Base-by-base conservation (phyloP, 2,113 vertebrate species). In the Archilochus colubris region DNA sequence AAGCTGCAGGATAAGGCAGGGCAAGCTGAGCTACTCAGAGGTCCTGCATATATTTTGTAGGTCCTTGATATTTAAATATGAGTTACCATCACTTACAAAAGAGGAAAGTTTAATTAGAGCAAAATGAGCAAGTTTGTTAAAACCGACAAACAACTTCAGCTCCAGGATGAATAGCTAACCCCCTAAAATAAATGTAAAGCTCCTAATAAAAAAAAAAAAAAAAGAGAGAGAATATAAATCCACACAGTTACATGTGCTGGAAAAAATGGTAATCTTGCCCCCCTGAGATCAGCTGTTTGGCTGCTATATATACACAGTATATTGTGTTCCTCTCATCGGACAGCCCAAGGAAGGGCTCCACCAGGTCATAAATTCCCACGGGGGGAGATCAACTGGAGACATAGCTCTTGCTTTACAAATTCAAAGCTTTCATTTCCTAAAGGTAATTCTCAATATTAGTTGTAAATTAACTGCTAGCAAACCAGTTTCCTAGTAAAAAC, bases 181-280 rank as follows among this genome's bases (percentile, higher is more conserved):
- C 1, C 44, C 21, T 33, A 3, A 82, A 88, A 93, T 83, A 94
- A 90, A 59, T 1, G 2, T 58, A 80, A 89, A 93, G 28, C 38
- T 72, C 20, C 57, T 63, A 74, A 58, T 36, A 70, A 81, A 87
- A 62, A 63, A 40, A 40, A 40, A 40, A 40, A 40, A 40, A 12
- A 40, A 12, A 40, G 11, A 40, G 11, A 40, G n/a, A 82, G 57
- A 84, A 50, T 82, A 90, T 88, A 95, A 96, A 93, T 91, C 76
- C 58, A 63, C 36, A 58, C 64, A 58, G 68, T 95, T 96, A 93
- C 94, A 93, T 95, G 80, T 82, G 73, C 82, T 95, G 95, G 96
- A 97, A 97, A 97, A 97, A 84, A 97, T 91, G 8, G 95, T 90
- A 95, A 91, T 95, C 94, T 96, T 88, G 92, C 33, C 73, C 64